phyloP scores from a whole-genome alignment of 2,888 invertebrate species.

The Furcula furcula region DNA sequence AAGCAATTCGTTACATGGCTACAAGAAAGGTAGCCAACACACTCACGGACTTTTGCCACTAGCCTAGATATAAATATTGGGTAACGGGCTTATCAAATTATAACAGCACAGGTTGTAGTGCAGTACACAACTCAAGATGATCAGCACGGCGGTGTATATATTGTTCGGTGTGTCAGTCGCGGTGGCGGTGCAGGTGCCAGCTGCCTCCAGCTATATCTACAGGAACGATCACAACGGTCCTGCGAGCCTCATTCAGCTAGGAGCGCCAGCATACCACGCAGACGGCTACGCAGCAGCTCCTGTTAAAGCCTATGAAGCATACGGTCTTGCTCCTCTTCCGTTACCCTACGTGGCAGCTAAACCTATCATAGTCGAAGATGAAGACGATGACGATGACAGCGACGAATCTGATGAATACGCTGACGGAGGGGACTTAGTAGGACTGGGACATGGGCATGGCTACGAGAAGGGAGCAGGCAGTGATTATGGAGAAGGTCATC shows the following conservation, averaged over 20 bases:
- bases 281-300: constrained; percentile 50
- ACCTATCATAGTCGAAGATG: constrained; percentile 53
- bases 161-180: constrained; percentile 47
- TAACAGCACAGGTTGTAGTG: constrained; percentile 56
- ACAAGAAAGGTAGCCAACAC: constrained; percentile 60
- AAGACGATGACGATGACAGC: constrained; percentile 51
- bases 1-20: constrained; percentile 73
- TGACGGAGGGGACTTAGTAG: constrained; percentile 36
- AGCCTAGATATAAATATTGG: constrained; percentile 75
- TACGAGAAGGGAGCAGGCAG: constrained; percentile 70
- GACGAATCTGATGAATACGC: constrained; percentile 49
- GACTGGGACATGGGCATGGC: constrained; percentile 34
- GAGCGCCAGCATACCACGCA: constrained; percentile 52
- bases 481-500: constrained; percentile 69
- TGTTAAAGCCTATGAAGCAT: constrained; percentile 50
- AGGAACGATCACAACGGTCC: constrained; percentile 74
- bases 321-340: constrained; percentile 55
- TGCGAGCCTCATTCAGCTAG: constrained; percentile 67
- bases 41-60: constrained; percentile 68
- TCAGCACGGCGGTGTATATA: constrained; percentile 46
- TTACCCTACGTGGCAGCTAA: constrained; percentile 63
- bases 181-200: constrained; percentile 66
- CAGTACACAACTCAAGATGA: constrained; percentile 66
- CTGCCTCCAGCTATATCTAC: constrained; percentile 80
- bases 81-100: constrained; percentile 69